Evolutionary conservation across 2,797 vertebrate genomes (phyloP).

Genomic region (Arnoldichthys spilopterus): DNA sequence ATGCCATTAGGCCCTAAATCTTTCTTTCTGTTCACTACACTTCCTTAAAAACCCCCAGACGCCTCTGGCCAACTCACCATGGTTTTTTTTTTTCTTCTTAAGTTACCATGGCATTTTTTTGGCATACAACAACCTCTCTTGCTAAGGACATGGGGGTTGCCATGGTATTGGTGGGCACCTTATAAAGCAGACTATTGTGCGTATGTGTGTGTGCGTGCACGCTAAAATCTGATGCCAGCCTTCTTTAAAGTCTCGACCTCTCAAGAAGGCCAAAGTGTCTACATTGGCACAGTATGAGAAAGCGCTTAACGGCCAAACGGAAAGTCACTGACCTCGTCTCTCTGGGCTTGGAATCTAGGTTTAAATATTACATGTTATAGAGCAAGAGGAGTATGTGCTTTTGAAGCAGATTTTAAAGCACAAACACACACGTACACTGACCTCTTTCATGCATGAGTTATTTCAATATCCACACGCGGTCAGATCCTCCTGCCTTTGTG

Average conservation of each 20-base stretch:
- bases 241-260: conserved; percentile 70
- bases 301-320: conserved; percentile 62
- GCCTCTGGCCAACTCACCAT: conserved; percentile 81
- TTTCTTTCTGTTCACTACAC: conserved; percentile 68
- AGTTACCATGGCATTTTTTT: conserved; percentile 85
- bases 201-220: conserved; percentile 58
- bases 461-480: neutral
- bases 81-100: conserved; percentile 68
- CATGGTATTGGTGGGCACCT: conserved; percentile 80
- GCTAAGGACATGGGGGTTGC: conserved; percentile 81
- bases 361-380: neutral
- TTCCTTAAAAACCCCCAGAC: conserved; percentile 84
- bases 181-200: conserved; percentile 80
- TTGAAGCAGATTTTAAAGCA: neutral
- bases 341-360: neutral
- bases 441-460: neutral
- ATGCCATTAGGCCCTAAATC: neutral
- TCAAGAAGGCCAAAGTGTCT: conserved; percentile 68
- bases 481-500: conserved; percentile 4
- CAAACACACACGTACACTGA: conserved; percentile 3
- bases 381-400: neutral
- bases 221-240: conserved; percentile 69
- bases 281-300: conserved; percentile 58
- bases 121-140: conserved; percentile 76
- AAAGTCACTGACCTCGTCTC: conserved; percentile 13